phyloP scores from a whole-genome alignment of 2,888 invertebrate genomes.

The Hartigia nigra region DNA sequence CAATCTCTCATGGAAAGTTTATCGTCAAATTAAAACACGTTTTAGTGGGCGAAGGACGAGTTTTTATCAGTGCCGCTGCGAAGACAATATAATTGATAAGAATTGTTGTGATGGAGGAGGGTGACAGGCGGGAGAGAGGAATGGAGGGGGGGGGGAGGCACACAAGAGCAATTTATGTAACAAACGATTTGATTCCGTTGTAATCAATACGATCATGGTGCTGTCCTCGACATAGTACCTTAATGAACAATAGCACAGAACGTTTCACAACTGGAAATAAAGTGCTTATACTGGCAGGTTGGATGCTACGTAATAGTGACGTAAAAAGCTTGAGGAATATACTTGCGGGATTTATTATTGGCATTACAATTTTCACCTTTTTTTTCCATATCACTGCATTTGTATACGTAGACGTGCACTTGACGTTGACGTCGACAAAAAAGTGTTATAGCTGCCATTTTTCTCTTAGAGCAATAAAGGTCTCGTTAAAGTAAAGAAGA shows the following conservation, averaged over 20 bases:
- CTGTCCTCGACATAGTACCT: slow-evolving; percentile 16
- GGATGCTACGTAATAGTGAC: background rate
- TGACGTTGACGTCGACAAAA: background rate
- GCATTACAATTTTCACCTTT: background rate
- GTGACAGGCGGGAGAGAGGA: too few species aligned
- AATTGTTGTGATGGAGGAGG: background rate
- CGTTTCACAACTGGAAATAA: slow-evolving; percentile 6
- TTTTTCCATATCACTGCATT: background rate
- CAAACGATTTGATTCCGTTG: slow-evolving; percentile 33
- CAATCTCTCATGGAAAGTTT: background rate
- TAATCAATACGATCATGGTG: slow-evolving; percentile 23
- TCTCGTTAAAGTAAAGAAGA: background rate
- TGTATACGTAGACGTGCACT: background rate
- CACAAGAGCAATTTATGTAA: slow-evolving; percentile 34
- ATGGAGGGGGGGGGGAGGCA: background rate
- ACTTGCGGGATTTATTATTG: background rate
- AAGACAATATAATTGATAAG: background rate
- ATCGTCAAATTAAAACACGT: background rate
- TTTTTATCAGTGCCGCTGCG: background rate
- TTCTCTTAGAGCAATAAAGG: background rate
- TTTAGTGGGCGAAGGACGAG: background rate
- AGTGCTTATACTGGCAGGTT: background rate
- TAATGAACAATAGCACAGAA: slow-evolving; percentile 31
- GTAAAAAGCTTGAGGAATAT: background rate
- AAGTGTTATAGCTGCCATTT: background rate